Evolutionary conservation across 2,113 vertebrate species (phyloP).

Genomic region (Oncorhynchus clarkii): DNA sequence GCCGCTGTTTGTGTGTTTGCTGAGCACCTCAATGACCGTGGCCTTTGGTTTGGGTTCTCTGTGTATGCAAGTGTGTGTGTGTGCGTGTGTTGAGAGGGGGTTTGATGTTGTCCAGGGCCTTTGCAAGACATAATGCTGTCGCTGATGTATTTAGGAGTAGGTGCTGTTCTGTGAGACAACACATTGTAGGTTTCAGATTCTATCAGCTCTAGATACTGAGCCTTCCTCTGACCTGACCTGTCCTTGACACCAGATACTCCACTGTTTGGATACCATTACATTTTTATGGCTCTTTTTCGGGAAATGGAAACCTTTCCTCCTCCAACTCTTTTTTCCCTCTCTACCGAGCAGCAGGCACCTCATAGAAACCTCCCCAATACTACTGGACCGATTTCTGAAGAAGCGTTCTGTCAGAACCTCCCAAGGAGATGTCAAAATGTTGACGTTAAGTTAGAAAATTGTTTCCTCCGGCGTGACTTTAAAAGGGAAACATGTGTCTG

Average conservation of each 20-base stretch:
- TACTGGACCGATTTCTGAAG: conserved; percentile 6
- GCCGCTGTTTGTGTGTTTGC: conserved; percentile 29
- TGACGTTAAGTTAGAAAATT: conserved; percentile 63
- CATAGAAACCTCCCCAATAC: neutral
- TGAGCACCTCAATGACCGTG: neutral
- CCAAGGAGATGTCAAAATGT: conserved; percentile 55
- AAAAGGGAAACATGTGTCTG: conserved; percentile 61
- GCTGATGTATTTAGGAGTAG: conserved; percentile 44
- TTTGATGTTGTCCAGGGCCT: conserved; percentile 36
- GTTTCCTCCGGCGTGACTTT: conserved; percentile 42
- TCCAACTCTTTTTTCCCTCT: conserved; percentile 44
- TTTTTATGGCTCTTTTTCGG: conserved; percentile 31
- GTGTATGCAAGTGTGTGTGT: conserved; percentile 22
- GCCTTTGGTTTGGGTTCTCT: neutral
- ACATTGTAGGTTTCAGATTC: conserved; percentile 33
- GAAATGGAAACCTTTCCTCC: conserved; percentile 1
- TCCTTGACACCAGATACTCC: conserved; percentile 31
- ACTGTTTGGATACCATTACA: conserved; percentile 35
- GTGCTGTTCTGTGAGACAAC: conserved; percentile 23
- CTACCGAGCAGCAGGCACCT: conserved; percentile 34
- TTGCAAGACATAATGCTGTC: conserved; percentile 31
- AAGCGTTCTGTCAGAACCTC: conserved; percentile 13
- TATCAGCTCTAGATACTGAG: conserved; percentile 28
- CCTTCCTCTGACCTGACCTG: conserved; percentile 37
- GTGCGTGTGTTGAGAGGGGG: neutral